These are phyloP conservation scores for Aphelinus certus DNA, from an alignment of 1,140 invertebrate species.

Conservation along the genomic window DNA sequence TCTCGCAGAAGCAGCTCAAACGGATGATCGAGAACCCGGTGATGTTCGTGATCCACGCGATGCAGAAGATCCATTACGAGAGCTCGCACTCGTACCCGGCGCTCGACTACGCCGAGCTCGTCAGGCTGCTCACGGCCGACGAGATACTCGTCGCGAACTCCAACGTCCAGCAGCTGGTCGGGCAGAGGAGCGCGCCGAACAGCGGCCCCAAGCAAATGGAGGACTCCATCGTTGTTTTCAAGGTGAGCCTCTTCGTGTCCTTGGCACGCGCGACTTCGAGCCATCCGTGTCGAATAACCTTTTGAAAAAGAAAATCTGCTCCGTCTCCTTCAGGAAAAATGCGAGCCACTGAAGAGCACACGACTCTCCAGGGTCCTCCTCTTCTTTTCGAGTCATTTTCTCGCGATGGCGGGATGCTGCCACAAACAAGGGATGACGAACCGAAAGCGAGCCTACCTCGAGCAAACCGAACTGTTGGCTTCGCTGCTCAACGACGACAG, in stretches of 20 bases:
- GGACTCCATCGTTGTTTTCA: constrained; percentile 58
- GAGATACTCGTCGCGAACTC: constrained; percentile 45
- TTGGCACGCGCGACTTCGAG: too few species aligned
- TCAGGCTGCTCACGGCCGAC: constrained; percentile 69
- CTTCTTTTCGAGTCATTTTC: constrained; percentile 76
- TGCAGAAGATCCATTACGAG: constrained; percentile 73
- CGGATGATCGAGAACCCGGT: constrained; percentile 76
- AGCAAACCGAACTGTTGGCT: constrained; percentile 75
- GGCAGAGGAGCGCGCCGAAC: too few species aligned
- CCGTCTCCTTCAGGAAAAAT: constrained; percentile 47
- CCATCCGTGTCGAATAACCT: too few species aligned
- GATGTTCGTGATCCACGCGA: constrained; percentile 72
- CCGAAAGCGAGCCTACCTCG: constrained; percentile 73
- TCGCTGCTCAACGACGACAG: constrained; percentile 70
- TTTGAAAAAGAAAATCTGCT: background rate
- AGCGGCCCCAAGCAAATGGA: constrained; percentile 39
- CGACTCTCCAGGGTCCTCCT: constrained; percentile 70
- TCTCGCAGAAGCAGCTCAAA: constrained; percentile 73
- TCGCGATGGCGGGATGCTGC: constrained; percentile 72
- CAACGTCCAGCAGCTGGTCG: background rate
- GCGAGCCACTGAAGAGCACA: constrained; percentile 48
- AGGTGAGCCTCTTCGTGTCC: constrained; percentile 42
- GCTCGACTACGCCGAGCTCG: constrained; percentile 71
- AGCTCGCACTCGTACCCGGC: constrained; percentile 66
- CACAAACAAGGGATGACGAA: constrained; percentile 68